phyloP scores from a whole-genome alignment of 2,888 invertebrate species.

The Eudemis profundana region DNA sequence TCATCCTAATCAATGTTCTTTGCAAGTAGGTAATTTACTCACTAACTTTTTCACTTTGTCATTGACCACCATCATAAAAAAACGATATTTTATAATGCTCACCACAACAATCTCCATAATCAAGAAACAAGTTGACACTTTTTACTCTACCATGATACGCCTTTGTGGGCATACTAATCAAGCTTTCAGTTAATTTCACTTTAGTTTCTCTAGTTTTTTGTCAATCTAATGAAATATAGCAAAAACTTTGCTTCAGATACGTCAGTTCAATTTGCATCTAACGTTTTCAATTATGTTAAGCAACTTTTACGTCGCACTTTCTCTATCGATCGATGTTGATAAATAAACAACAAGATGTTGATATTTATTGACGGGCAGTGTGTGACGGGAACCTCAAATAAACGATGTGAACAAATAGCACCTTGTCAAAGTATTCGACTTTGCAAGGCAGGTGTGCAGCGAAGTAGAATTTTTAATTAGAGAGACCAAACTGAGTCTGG shows the following conservation, averaged over 20 bases:
- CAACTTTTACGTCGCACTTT: slow-evolving; percentile 36
- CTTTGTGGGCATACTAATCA: slow-evolving; percentile 30
- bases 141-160: slow-evolving; percentile 25
- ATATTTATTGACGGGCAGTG: slow-evolving; percentile 22
- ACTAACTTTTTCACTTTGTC: neutral
- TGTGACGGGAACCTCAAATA: slow-evolving; percentile 4
- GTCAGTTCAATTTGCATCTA: slow-evolving; percentile 39
- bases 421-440: neutral
- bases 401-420: neutral
- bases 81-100: neutral
- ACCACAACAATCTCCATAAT: slow-evolving; percentile 15
- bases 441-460: neutral
- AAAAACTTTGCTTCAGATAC: slow-evolving; percentile 33
- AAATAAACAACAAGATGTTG: slow-evolving; percentile 22
- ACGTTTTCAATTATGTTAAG: slow-evolving; percentile 40
- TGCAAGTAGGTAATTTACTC: neutral
- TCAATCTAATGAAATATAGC: slow-evolving; percentile 29
- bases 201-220: slow-evolving; percentile 40
- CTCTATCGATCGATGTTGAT: slow-evolving; percentile 21
- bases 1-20: no score
- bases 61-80: neutral
- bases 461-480: neutral
- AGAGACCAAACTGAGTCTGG: neutral
- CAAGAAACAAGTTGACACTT: slow-evolving; percentile 20
- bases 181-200: slow-evolving; percentile 41